phyloP scores from a whole-genome alignment of 2,888 invertebrate genomes.

The Tipula confusa region DNA sequence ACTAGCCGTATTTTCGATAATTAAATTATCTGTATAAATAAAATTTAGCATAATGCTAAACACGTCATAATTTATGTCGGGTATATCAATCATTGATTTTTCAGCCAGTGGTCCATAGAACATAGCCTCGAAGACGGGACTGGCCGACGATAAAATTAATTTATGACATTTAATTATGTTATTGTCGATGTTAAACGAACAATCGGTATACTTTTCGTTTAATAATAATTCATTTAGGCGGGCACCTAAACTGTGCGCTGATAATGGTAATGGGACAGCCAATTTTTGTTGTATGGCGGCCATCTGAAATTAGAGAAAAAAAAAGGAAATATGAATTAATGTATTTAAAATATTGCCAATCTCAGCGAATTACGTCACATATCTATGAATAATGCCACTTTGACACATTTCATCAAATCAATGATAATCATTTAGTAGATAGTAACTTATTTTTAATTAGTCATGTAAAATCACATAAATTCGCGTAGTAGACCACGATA shows the following conservation, averaged over 20 bases:
- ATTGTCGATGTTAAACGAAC: conserved; percentile 45
- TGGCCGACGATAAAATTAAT: conserved; percentile 74
- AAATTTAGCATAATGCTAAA: conserved; percentile 48
- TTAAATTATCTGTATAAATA: conserved; percentile 43
- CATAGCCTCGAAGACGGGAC: conserved; percentile 87
- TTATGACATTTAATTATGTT: conserved; percentile 68
- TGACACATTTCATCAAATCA: no score
- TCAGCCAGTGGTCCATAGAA: conserved; percentile 78
- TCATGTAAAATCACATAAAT: no score
- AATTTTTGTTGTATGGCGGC: background rate
- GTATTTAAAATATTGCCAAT: no score
- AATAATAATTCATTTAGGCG: conserved; percentile 46
- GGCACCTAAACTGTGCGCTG: background rate
- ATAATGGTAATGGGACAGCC: background rate
- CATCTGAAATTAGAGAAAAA: background rate
- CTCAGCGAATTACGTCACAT: no score
- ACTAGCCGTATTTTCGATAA: background rate
- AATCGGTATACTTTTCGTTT: conserved; percentile 45
- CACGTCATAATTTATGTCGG: conserved; percentile 49
- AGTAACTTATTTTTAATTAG: no score
- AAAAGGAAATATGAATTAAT: no score
- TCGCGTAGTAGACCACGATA: no score
- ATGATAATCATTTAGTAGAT: no score
- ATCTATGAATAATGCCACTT: no score
- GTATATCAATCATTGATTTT: conserved; percentile 54